A percentile compares a stretch with the other conserved stretches of the same genome.
These are phyloP conservation scores for Theristicus caerulescens DNA, from an alignment of 2,113 vertebrate genomes.

Conservation along the genomic window DNA sequence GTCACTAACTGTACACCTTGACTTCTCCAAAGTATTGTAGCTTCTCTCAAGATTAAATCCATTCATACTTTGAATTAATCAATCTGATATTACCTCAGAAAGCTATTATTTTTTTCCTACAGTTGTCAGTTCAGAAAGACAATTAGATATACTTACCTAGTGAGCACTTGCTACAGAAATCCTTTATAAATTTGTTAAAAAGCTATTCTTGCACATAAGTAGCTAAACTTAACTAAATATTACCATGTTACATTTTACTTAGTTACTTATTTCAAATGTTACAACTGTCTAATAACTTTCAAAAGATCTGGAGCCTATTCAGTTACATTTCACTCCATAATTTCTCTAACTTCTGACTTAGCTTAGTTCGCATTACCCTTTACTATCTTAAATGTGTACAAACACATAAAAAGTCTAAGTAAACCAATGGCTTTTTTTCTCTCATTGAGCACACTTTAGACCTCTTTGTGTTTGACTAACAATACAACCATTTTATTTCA, in stretches of 20 bases:
- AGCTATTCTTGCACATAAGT: rapidly evolving
- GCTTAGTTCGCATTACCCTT: not conserved
- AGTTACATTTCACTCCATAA: not conserved
- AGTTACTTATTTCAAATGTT: not conserved
- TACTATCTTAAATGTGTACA: not conserved
- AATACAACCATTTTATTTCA: not conserved
- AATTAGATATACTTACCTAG: not conserved
- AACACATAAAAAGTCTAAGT: not conserved
- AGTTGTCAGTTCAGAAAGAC: not conserved
- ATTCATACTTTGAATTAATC: not conserved
- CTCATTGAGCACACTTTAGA: not conserved
- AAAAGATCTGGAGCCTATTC: not conserved
- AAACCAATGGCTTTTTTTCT: not conserved
- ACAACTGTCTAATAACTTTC: not conserved
- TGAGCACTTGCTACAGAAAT: not conserved
- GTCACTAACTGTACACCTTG: not conserved
- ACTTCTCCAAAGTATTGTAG: not conserved
- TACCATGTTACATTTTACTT: not conserved
- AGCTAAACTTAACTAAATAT: not conserved
- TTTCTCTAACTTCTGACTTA: not conserved
- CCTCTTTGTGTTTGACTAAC: not conserved
- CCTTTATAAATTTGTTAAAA: not conserved
- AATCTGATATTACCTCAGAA: not conserved
- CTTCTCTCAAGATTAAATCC: not conserved
- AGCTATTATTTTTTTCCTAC: not conserved